A percentile compares a stretch with the other conserved stretches of the same genome.
Evolutionary conservation across 1,140 invertebrate genomes (phyloP).

Genomic region (Mizuhopecten yessoensis): DNA sequence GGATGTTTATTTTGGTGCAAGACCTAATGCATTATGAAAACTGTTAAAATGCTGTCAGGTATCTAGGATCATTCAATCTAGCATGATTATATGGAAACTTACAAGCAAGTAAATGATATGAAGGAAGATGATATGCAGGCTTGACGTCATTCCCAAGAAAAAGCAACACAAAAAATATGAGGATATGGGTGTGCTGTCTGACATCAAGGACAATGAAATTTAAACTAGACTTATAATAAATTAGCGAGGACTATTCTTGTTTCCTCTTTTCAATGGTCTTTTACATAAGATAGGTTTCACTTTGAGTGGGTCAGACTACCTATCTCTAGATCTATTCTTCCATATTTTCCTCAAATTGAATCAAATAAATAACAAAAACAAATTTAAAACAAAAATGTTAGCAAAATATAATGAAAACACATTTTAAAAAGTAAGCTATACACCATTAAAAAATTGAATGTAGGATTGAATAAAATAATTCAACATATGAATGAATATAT

Average conservation of each 20-base stretch:
- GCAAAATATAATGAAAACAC: conserved; percentile 3
- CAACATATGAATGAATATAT: too few species aligned
- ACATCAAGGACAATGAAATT: too few species aligned
- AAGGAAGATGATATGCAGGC: not conserved
- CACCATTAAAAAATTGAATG: too few species aligned
- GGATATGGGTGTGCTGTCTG: not conserved
- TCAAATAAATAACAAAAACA: not conserved
- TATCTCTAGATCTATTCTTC: not conserved
- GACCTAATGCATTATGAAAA: conserved; percentile 28
- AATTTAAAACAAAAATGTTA: conserved; percentile 12
- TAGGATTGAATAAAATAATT: too few species aligned
- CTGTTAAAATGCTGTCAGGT: not conserved
- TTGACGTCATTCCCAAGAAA: not conserved
- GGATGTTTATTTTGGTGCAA: conserved; percentile 42
- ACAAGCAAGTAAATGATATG: not conserved
- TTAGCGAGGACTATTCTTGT: too few species aligned
- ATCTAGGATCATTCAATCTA: not conserved
- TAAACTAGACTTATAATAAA: too few species aligned
- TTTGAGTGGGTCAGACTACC: not conserved
- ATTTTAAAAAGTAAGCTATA: too few species aligned
- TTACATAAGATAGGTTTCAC: not conserved
- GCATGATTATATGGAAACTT: not conserved
- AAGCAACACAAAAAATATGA: not conserved
- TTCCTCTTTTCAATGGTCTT: too few species aligned
- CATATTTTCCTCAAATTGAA: not conserved